Evolutionary conservation across 2,113 vertebrate species (phyloP).

Genomic region (Athene cunicularia): DNA sequence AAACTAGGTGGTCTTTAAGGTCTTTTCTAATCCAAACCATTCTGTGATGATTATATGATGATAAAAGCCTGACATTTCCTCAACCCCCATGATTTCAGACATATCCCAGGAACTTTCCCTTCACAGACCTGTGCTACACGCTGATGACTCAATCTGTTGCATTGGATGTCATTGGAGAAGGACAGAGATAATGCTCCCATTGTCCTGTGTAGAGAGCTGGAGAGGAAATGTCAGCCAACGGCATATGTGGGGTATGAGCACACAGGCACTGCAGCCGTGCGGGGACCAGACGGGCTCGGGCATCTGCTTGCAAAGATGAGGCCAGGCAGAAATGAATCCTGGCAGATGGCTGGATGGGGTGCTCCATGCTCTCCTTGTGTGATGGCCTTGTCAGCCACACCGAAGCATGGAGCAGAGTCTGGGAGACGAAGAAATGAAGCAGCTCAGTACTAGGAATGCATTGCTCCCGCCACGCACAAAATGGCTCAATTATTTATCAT

Average conservation of each 20-base stretch:
- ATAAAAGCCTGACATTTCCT: neutral
- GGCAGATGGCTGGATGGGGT: constrained; percentile 26
- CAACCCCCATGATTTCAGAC: neutral
- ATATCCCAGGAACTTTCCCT: neutral
- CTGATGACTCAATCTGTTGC: neutral
- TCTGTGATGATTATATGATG: neutral
- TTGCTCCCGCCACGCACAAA: neutral
- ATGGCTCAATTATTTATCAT: neutral
- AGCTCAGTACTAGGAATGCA: neutral
- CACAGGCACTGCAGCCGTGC: accelerated
- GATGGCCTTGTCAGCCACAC: neutral
- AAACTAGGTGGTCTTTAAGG: no score
- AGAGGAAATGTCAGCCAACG: constrained; percentile 38
- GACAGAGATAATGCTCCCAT: neutral
- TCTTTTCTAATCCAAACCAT: no score
- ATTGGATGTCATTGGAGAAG: neutral
- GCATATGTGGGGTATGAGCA: neutral
- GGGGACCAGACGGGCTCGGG: neutral
- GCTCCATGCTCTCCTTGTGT: neutral
- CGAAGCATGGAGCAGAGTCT: neutral
- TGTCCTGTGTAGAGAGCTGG: neutral
- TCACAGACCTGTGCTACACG: neutral
- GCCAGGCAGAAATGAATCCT: neutral
- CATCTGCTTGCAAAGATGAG: neutral
- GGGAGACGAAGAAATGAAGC: neutral